Base-by-base conservation (phyloP, 2,888 invertebrate species). In the Sericinus montela region DNA sequence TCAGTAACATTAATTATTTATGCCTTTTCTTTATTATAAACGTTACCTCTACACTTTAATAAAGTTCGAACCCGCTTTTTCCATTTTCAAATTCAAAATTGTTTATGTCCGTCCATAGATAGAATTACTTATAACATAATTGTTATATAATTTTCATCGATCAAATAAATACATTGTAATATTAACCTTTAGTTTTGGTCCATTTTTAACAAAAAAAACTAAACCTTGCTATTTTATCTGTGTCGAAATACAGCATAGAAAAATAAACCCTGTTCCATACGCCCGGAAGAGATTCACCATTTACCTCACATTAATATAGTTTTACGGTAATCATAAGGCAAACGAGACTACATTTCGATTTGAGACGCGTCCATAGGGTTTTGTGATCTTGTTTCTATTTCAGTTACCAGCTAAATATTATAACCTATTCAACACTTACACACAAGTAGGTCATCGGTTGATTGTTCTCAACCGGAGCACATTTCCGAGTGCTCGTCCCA, bases 401-500 rank as follows among this genome's bases (percentile, higher is more conserved):
- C 29, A 44, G 25, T 36, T 32, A 19, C 5, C 19, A 3, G 32
- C 10, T 38, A 11, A 6, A 35, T 35, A 36, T 35, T 29, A 8
- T 11, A 9, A n/a, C 13, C 10, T 37, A 4, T 48, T 35, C 35
- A 25, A 37, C 37, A 32, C 44, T 44, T 19, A 43, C 39, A 37
- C 13, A 34, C n/a, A 43, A 35, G 35, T 43, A 37, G 30, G 23
- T 19, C 8, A 7, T n/a, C 30, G n/a, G 25, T 44, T 14, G 25
- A n/a, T 13, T 8, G 10, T 8, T 41, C 47, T 65, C 77, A 95
- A 67, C 94, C 95, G 36, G 94, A 93, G 80, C 95, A 96, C 67
- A 94, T 92, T 80, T 95, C 95, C 4, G 95, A 95, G 79, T 95
- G 95, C 50, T 95, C 95, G 72, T 96, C 95, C 96, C 96, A 96